These are phyloP conservation scores for Strix aluco DNA, from an alignment of 2,113 vertebrate genomes.

Conservation along the genomic window DNA sequence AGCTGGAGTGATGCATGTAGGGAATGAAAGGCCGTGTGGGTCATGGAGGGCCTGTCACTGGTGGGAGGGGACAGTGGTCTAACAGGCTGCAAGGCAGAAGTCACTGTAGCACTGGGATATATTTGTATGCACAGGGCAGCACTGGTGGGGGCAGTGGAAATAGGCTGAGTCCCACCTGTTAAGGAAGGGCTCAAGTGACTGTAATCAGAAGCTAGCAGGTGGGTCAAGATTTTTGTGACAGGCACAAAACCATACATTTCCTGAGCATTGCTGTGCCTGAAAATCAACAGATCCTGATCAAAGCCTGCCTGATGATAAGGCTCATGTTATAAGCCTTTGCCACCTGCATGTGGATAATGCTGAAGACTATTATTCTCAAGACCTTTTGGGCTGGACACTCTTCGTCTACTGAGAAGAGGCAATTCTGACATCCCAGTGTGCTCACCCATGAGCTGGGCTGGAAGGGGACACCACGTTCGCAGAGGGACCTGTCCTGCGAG, in stretches of 20 bases:
- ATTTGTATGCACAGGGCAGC: not conserved
- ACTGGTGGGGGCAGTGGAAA: not conserved
- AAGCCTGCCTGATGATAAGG: not conserved
- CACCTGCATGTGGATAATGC: not conserved
- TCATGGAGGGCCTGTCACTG: accelerated
- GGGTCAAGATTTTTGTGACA: not conserved
- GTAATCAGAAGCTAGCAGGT: not conserved
- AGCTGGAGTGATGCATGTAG: not conserved
- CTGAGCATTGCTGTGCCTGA: not conserved
- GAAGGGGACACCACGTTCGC: not conserved
- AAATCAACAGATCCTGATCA: not conserved
- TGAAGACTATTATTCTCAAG: not conserved
- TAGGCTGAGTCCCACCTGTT: not conserved
- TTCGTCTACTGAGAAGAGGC: accelerated
- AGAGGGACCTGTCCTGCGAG: not conserved
- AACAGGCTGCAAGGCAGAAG: not conserved
- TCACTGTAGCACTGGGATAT: accelerated
- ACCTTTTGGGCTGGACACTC: not conserved
- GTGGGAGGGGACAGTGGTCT: not conserved
- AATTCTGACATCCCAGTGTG: accelerated
- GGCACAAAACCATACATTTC: accelerated
- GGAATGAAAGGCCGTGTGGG: not conserved
- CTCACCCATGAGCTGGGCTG: not conserved
- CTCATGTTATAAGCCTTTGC: not conserved
- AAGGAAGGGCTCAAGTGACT: no score